These are phyloP conservation scores for Heterohyrax brucei DNA, from an alignment of 2,797 vertebrate species.

Conservation along the genomic window DNA sequence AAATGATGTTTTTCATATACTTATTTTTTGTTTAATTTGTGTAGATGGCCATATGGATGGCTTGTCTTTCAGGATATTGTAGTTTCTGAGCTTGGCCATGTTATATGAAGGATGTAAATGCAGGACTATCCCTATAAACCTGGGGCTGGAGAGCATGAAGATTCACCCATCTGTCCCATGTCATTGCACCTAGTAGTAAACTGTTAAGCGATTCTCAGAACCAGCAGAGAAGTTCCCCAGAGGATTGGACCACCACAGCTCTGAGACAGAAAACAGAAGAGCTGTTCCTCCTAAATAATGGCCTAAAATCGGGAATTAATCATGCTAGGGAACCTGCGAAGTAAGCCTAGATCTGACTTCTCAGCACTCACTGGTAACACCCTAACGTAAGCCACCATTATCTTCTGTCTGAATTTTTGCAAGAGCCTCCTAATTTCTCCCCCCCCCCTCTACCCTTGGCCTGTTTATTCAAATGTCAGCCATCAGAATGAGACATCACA, in stretches of 20 bases:
- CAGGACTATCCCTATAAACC: background rate
- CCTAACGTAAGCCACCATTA: background rate
- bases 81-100: background rate
- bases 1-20: background rate
- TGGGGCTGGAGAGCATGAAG: background rate
- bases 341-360: constrained; percentile 30
- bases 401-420: constrained; percentile 20
- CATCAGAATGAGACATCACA: background rate
- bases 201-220: background rate
- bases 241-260: background rate
- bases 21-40: background rate
- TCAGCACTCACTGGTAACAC: background rate
- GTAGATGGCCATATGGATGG: background rate
- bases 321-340: background rate
- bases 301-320: constrained; percentile 34
- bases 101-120: background rate
- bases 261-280: background rate
- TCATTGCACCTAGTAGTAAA: background rate
- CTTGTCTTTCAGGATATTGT: background rate
- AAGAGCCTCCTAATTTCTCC: constrained; percentile 9
- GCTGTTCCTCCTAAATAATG: constrained; percentile 20
- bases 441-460: background rate
- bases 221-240: background rate
- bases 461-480: background rate
- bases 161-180: background rate